Percentiles rank a stretch among this genome's conserved stretches.
phyloP scores from a whole-genome alignment of 2,113 vertebrate species.

The Vulpes lagopus region DNA sequence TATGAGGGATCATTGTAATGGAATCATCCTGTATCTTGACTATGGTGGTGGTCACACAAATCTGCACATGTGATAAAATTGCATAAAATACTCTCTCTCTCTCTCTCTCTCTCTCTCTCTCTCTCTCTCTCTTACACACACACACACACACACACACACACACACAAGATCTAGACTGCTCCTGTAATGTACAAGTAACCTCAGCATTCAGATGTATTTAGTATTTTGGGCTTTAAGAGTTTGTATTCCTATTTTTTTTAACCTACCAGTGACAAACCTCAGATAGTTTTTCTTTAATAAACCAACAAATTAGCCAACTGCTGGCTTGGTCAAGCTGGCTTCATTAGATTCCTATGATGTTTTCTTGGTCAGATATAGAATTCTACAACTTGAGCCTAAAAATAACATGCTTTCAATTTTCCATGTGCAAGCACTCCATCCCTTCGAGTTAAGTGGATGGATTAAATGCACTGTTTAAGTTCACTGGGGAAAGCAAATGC shows the following conservation, averaged over 20 bases:
- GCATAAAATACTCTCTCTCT: neutral
- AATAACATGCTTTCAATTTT: slow-evolving; percentile 79
- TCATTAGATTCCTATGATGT: slow-evolving; percentile 76
- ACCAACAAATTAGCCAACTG: slow-evolving; percentile 49
- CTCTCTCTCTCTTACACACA: too few species aligned
- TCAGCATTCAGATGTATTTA: neutral
- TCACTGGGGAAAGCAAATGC: slow-evolving; percentile 55
- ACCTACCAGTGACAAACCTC: neutral
- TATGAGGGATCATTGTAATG: neutral
- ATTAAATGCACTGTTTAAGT: slow-evolving; percentile 80
- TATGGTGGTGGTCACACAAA: neutral
- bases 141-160: neutral
- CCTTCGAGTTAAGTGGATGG: slow-evolving; percentile 80
- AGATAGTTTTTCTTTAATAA: slow-evolving; percentile 70
- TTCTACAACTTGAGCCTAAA: slow-evolving; percentile 80
- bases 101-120: too few species aligned
- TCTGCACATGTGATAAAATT: neutral
- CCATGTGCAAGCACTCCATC: slow-evolving; percentile 72
- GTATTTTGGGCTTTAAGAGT: neutral
- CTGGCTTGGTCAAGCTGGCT: slow-evolving; percentile 46
- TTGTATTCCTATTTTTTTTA: slow-evolving; percentile 47
- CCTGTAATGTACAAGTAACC: neutral
- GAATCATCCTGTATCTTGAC: neutral
- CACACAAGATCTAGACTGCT: neutral
- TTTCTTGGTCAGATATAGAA: slow-evolving; percentile 75